phyloP scores from a whole-genome alignment of 2,888 invertebrate species.

The Erannis defoliaria region DNA sequence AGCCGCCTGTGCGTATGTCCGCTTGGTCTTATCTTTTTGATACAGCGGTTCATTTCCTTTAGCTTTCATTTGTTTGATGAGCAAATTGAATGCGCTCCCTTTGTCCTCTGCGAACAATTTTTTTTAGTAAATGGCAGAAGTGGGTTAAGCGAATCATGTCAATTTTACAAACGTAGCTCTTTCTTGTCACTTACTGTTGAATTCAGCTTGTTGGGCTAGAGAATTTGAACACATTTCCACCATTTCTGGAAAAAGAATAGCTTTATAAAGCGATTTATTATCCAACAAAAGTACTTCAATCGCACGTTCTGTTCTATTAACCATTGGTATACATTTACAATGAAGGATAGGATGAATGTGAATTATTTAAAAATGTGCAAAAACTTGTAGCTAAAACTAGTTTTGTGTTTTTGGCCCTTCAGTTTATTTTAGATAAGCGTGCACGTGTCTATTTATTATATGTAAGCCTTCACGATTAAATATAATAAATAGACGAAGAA shows the following conservation, averaged over 20 bases:
- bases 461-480: no score
- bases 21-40: constrained; percentile 57
- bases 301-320: no score
- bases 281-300: no score
- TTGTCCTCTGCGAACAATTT: constrained; percentile 64
- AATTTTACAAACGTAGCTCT: background rate
- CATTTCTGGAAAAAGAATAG: constrained; percentile 56
- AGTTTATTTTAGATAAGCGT: no score
- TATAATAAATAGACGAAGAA: no score
- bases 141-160: background rate
- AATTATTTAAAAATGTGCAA: no score
- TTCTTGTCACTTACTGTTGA: constrained; percentile 60
- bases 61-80: constrained; percentile 61
- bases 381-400: no score
- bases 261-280: background rate
- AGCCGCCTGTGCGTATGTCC: constrained; percentile 62
- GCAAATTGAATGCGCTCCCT: constrained; percentile 66
- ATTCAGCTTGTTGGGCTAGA: constrained; percentile 72
- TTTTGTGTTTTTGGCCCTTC: no score
- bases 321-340: no score
- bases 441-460: no score
- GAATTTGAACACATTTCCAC: constrained; percentile 69
- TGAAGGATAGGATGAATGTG: no score
- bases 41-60: constrained; percentile 59
- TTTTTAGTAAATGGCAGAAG: background rate